Conservation (phyloP, 2,797 vertebrate genomes). For the Australoheros facetus region DNA sequence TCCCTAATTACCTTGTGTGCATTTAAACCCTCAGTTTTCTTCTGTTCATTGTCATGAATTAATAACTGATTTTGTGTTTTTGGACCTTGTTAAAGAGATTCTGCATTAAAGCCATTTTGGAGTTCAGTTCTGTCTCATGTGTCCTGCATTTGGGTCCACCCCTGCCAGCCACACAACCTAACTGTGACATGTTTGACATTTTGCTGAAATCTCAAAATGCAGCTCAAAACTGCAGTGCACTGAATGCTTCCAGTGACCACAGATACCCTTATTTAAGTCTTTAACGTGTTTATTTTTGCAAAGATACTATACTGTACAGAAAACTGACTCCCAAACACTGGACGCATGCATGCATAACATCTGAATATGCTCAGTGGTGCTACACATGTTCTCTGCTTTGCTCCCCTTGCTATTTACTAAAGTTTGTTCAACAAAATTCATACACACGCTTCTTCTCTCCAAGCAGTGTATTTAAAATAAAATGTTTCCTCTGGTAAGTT, state of each 20-base stretch:
- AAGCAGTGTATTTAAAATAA: background rate
- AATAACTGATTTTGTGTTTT: too few species aligned
- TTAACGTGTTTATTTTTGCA: background rate
- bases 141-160: too few species aligned
- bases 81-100: too few species aligned
- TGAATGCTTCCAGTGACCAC: background rate
- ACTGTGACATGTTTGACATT: too few species aligned
- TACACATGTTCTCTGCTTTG: background rate
- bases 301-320: background rate
- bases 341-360: background rate
- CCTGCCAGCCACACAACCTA: too few species aligned
- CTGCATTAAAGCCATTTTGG: too few species aligned
- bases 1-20: too few species aligned
- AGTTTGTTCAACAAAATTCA: background rate
- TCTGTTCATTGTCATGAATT: too few species aligned
- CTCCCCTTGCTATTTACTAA: background rate
- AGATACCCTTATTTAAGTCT: background rate
- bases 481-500: conserved; percentile 8
- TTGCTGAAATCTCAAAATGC: background rate
- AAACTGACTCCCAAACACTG: background rate
- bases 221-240: rapidly evolving
- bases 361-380: background rate
- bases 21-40: too few species aligned
- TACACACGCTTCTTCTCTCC: background rate
- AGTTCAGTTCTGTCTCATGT: too few species aligned